Evolutionary conservation across 2,797 vertebrate genomes (phyloP).

Genomic region (Sebastes oblongus): DNA sequence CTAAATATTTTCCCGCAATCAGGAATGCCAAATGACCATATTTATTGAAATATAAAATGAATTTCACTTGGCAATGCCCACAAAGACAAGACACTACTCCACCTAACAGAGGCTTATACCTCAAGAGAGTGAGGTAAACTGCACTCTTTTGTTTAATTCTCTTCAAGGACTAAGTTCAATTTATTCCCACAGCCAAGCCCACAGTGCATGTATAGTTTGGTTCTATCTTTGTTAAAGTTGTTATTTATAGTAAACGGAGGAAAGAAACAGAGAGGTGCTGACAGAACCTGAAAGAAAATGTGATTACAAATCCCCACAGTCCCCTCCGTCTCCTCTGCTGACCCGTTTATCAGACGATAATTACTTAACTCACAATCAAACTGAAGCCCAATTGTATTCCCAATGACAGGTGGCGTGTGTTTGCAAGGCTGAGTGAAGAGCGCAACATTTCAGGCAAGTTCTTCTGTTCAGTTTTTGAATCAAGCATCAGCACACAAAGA

Average conservation of each 20-base stretch:
- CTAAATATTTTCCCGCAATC: neutral
- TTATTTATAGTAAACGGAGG: conserved; percentile 8
- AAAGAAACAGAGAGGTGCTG: conserved; percentile 8
- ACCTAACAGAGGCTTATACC: neutral
- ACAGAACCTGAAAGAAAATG: conserved; percentile 18
- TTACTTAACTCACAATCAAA: conserved; percentile 6
- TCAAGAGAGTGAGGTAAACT: neutral
- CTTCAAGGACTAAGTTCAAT: neutral
- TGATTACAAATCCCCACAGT: conserved; percentile 19
- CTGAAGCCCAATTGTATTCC: neutral
- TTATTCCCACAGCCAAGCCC: neutral
- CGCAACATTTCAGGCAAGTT: neutral
- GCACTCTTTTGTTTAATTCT: neutral
- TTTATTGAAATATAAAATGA: neutral
- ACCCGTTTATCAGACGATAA: conserved; percentile 12
- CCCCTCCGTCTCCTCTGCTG: conserved; percentile 6
- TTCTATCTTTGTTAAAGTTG: neutral
- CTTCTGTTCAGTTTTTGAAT: neutral
- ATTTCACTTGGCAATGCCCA: neutral
- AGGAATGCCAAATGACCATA: neutral
- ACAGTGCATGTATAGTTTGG: neutral
- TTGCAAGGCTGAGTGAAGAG: neutral
- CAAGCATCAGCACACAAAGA: neutral
- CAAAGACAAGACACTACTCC: neutral
- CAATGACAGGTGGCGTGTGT: neutral